Conservation (phyloP, 2,113 vertebrate genomes). For the Ageneiosus marmoratus region DNA sequence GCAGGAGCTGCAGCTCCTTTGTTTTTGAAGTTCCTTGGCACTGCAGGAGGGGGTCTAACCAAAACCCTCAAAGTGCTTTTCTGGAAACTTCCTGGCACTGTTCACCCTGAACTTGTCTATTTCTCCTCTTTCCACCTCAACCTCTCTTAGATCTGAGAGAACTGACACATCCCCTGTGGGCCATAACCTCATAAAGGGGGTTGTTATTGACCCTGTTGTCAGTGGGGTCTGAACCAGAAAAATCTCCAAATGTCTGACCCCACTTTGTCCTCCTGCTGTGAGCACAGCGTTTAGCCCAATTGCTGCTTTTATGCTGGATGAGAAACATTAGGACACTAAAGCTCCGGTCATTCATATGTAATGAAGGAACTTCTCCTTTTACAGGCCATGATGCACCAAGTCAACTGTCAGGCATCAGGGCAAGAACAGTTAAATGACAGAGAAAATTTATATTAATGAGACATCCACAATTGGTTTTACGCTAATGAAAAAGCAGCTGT, state of each 20-base stretch:
- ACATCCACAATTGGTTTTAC: background rate
- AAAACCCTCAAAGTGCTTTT: slow-evolving; percentile 35
- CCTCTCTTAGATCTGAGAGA: slow-evolving; percentile 27
- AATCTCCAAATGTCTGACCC: slow-evolving; percentile 24
- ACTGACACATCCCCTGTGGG: slow-evolving; percentile 33
- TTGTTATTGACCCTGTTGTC: slow-evolving; percentile 39
- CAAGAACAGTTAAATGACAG: background rate
- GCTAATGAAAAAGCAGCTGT: background rate
- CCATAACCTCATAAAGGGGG: slow-evolving; percentile 38
- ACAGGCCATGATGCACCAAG: background rate
- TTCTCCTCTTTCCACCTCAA: slow-evolving; percentile 16
- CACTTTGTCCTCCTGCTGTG: slow-evolving; percentile 31
- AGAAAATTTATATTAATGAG: background rate
- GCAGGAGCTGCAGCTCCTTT: slow-evolving; percentile 51
- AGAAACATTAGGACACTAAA: slow-evolving; percentile 18
- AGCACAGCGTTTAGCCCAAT: slow-evolving; percentile 31
- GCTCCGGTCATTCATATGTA: background rate
- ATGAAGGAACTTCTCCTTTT: background rate
- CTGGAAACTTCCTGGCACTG: slow-evolving; percentile 44
- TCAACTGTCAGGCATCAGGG: background rate
- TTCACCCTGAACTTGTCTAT: slow-evolving; percentile 39
- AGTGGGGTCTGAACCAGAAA: slow-evolving; percentile 17
- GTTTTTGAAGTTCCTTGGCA: slow-evolving; percentile 52
- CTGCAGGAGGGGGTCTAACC: slow-evolving; percentile 38
- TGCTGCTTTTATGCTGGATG: slow-evolving; percentile 5